Evolutionary conservation across 2,113 vertebrate species (phyloP), one percentile per base, ranked within the genome.

Genomic region (Bucco capensis): DNA sequence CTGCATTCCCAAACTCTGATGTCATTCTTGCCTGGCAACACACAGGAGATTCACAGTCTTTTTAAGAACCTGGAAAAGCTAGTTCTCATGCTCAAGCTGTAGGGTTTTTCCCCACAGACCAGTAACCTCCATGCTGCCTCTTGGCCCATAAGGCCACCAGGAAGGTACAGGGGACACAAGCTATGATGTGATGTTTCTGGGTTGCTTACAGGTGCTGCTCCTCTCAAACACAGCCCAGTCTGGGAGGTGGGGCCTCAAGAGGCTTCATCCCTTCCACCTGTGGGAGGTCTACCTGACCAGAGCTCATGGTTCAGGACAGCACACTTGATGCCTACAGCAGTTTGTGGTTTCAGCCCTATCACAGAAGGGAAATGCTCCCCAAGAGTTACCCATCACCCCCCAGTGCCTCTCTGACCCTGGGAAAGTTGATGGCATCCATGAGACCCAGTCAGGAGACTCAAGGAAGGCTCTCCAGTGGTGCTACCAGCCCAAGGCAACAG

Each of bases 161-260:
- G 27, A 37, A 78, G 6, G 6, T 12, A 51, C 23, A 64, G 1
- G 7, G 1, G 25, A 66, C 64, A n/a, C 2, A 1, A 13, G n/a
- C n/a, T n/a, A n/a, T n/a, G n/a, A n/a, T n/a, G n/a, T n/a, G n/a
- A n/a, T 42, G 40, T 49, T 23, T 53, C 51, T 18, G 17, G 51
- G 28, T 53, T 53, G 17, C 27, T 17, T 53, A 31, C 9, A 10
- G 51, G 28, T 27, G 17, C 28, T 53, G 51, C 28, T 30, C 51
- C 17, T 17, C 28, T 53, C 27, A 44, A 30, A 37, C 27, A 35
- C 38, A 40, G 46, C 47, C 22, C 38, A 4, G 1, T 25, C 57
- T 37, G 10, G 47, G 21, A 71, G 37, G 27, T 30, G 25, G 16
- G 10, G 37, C 44, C 47, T 18, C n/a, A 73, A n/a, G 49, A 51